Evolutionary conservation across 2,888 invertebrate species (phyloP).

Genomic region (Chrysina gloriosa): DNA sequence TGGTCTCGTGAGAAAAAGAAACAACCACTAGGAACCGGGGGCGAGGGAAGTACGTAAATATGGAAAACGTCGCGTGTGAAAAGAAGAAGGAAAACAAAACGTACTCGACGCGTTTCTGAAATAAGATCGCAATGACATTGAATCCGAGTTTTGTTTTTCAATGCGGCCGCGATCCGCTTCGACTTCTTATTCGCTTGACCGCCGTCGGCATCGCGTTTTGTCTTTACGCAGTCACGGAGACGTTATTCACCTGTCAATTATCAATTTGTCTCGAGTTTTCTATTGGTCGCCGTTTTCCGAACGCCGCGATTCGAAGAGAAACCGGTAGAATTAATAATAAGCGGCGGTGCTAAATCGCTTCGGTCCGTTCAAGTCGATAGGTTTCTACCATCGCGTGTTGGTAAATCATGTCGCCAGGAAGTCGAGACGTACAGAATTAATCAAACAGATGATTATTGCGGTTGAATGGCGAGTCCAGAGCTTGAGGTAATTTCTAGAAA

Average conservation of each 20-base stretch:
- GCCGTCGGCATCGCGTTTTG: constrained; percentile 4
- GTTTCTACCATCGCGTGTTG: no score
- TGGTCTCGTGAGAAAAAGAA: no score
- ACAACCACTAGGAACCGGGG: no score
- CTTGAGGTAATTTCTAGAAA: no score
- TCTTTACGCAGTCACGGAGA: constrained; percentile 18
- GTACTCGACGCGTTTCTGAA: neutral
- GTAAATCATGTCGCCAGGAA: no score
- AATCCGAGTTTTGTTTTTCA: constrained; percentile 4
- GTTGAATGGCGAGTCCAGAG: no score
- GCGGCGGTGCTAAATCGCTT: no score
- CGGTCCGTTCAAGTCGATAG: no score
- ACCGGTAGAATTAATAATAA: no score
- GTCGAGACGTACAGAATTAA: no score
- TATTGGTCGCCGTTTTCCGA: neutral
- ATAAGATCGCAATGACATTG: constrained; percentile 22
- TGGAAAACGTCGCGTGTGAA: neutral
- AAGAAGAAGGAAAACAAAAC: neutral
- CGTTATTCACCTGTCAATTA: constrained; percentile 29
- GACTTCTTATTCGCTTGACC: neutral
- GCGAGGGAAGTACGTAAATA: neutral
- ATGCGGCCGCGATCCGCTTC: neutral
- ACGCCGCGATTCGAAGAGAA: neutral
- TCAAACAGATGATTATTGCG: no score
- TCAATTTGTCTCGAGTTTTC: constrained; percentile 11